These are phyloP conservation scores for Pectinophora gossypiella DNA, from an alignment of 1,140 invertebrate species.

Conservation along the genomic window DNA sequence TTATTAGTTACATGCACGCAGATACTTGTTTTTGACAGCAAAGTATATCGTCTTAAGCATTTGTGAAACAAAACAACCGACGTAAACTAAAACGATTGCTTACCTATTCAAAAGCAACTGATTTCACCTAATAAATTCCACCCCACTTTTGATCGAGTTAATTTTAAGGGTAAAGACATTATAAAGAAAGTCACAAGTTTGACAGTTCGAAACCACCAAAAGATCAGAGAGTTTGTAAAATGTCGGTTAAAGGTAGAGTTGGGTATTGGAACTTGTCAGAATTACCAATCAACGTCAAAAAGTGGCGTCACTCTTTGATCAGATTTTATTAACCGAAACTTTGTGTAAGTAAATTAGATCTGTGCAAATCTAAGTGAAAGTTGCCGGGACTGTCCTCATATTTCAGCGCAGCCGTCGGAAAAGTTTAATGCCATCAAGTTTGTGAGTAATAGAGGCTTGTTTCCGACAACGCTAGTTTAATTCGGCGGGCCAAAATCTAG, in stretches of 20 bases:
- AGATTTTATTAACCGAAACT: neutral
- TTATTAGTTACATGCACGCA: constrained; percentile 40
- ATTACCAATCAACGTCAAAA: neutral
- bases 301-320: neutral
- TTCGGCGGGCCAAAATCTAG: constrained; percentile 26
- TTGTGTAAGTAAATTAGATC: neutral
- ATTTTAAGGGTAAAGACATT: neutral
- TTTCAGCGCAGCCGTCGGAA: constrained; percentile 24
- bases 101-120: neutral
- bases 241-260: no score
- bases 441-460: constrained; percentile 30
- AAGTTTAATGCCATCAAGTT: constrained; percentile 44
- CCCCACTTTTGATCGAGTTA: neutral
- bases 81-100: no score
- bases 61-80: no score
- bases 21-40: constrained; percentile 5
- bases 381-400: constrained; percentile 21
- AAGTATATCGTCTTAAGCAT: neutral
- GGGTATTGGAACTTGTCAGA: neutral
- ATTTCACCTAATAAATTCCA: neutral
- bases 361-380: constrained; percentile 15
- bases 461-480: constrained; percentile 14
- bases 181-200: neutral
- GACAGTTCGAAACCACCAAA: neutral
- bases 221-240: no score